phyloP scores from a whole-genome alignment of 2,113 vertebrate species.

The Corythornis madagascariensis region DNA sequence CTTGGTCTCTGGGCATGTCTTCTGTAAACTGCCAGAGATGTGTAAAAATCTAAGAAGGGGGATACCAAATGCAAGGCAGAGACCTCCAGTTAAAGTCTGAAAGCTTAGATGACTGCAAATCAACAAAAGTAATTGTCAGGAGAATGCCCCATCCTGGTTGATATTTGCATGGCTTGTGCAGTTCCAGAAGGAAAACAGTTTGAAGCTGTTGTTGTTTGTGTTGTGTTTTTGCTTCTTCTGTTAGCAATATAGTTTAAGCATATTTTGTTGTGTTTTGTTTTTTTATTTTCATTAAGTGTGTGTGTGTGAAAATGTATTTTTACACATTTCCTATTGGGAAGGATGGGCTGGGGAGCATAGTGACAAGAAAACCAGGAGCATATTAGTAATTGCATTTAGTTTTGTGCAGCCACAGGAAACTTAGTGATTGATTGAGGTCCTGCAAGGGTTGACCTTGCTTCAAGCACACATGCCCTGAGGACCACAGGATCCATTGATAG shows the following conservation, averaged over 20 bases:
- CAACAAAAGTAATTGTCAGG: background rate
- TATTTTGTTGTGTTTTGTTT: background rate
- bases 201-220: background rate
- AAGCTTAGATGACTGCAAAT: background rate
- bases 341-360: background rate
- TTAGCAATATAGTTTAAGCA: background rate
- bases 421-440: slow-evolving; percentile 12
- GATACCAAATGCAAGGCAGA: background rate
- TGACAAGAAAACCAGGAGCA: background rate
- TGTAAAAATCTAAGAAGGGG: background rate
- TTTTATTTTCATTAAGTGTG: background rate
- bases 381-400: background rate
- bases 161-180: background rate
- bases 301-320: background rate
- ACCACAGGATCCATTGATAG: background rate
- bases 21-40: background rate
- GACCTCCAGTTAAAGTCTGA: background rate
- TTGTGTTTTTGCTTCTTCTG: background rate
- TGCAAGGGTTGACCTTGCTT: background rate
- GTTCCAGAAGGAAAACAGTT: background rate
- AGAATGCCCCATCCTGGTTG: background rate
- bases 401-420: background rate
- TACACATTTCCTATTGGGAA: background rate
- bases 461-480: background rate
- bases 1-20: background rate